Evolutionary conservation across 1,140 invertebrate genomes (phyloP).

Genomic region (Liolophura sinensis): DNA sequence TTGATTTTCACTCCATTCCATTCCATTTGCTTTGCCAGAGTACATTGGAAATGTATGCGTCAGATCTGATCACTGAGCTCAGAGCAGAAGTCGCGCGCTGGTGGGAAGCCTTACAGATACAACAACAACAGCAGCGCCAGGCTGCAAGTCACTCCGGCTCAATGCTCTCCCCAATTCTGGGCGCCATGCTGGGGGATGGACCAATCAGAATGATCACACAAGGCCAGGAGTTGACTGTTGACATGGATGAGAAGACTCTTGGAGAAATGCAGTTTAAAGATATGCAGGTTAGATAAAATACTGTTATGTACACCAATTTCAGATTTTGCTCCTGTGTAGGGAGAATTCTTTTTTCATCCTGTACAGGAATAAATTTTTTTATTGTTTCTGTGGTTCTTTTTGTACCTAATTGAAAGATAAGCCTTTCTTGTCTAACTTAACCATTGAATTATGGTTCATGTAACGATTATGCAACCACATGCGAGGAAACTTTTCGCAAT

Average conservation of each 20-base stretch:
- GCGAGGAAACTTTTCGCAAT: no score
- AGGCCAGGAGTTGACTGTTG: slow-evolving; percentile 89
- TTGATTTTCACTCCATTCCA: no score
- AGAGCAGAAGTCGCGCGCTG: slow-evolving; percentile 91
- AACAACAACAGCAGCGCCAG: slow-evolving; percentile 44
- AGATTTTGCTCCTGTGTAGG: no score
- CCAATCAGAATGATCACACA: slow-evolving; percentile 90
- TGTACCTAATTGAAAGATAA: no score
- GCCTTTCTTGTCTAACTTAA: no score
- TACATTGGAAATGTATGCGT: slow-evolving; percentile 67
- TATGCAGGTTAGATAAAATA: slow-evolving; percentile 61
- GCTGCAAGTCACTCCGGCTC: slow-evolving; percentile 32
- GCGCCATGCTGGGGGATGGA: slow-evolving; percentile 69
- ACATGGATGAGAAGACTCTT: slow-evolving; percentile 88
- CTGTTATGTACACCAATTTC: no score
- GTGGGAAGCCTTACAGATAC: slow-evolving; percentile 72
- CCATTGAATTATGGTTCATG: no score
- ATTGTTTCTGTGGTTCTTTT: no score
- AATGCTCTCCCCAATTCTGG: slow-evolving; percentile 54
- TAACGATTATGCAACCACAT: no score
- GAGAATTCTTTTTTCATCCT: no score
- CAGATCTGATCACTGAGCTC: slow-evolving; percentile 86
- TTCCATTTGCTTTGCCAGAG: slow-evolving; percentile 60
- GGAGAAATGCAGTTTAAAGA: slow-evolving; percentile 92
- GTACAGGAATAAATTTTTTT: no score